These are phyloP conservation scores for Sphaerodactylus townsendi DNA, from an alignment of 2,113 vertebrate genomes.

Conservation along the genomic window DNA sequence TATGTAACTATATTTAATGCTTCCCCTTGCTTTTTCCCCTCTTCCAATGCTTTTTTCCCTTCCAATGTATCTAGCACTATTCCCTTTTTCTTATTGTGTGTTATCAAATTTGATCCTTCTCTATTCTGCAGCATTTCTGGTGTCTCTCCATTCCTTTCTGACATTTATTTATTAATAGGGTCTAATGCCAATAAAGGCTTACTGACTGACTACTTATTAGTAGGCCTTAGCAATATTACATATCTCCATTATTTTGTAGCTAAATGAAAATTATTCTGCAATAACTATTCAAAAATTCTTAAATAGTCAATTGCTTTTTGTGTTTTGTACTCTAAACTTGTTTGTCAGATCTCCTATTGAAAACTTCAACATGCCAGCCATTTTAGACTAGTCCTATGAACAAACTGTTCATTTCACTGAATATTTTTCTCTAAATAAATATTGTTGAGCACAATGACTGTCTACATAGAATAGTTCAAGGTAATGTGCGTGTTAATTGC, in stretches of 20 bases:
- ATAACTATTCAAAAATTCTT: too few relatives aligned
- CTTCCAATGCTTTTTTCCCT: neutral
- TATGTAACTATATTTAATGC: neutral
- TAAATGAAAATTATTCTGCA: conserved; percentile 13
- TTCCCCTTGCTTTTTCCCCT: neutral
- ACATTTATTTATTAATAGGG: neutral
- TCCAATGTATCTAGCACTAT: neutral
- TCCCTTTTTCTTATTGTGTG: neutral
- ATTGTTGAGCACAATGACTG: conserved; percentile 30
- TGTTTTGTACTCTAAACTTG: conserved; percentile 14
- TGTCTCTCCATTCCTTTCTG: neutral
- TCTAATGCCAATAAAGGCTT: too few relatives aligned
- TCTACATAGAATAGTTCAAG: conserved; percentile 47
- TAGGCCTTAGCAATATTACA: neutral
- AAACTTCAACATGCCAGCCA: neutral
- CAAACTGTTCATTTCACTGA: neutral
- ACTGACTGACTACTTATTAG: too few relatives aligned
- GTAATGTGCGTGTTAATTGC: too few relatives aligned
- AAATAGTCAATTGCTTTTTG: neutral
- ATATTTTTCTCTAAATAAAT: conserved; percentile 38
- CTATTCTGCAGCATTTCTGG: neutral
- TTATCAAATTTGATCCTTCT: neutral
- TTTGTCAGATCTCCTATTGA: neutral
- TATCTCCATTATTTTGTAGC: neutral
- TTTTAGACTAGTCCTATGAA: neutral